Percentiles rank a stretch among this genome's conserved stretches.
These are phyloP conservation scores for Aelia acuminata DNA, from an alignment of 2,888 invertebrate species.

Conservation along the genomic window DNA sequence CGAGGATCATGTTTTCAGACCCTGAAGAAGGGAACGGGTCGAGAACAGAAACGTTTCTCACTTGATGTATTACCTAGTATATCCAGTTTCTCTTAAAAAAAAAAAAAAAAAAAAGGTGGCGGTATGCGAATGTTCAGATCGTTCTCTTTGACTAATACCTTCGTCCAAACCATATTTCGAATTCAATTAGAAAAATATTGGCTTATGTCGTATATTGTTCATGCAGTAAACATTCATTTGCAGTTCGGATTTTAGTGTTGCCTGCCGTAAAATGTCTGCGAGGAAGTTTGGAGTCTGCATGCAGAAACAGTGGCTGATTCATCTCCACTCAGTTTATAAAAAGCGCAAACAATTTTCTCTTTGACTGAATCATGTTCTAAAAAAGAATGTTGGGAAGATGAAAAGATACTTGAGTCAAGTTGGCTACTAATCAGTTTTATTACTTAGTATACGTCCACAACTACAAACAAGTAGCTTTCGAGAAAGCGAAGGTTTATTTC, in stretches of 20 bases:
- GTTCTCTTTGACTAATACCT: neutral
- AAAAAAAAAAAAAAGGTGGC: neutral
- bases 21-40: constrained; percentile 3
- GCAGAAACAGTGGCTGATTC: constrained; percentile 1
- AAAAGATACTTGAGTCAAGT: neutral
- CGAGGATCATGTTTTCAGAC: constrained; percentile 37
- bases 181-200: neutral
- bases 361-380: constrained; percentile 23
- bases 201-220: neutral
- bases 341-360: neutral
- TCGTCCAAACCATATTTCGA: neutral
- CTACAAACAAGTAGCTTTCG: neutral
- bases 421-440: neutral
- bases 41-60: neutral
- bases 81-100: neutral
- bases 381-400: neutral
- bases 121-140: neutral
- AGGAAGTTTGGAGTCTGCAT: neutral
- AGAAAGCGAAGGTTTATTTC: neutral
- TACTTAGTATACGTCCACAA: neutral
- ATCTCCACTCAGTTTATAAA: neutral
- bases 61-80: neutral
- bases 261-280: neutral
- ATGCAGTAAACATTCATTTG: neutral
- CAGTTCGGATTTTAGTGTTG: neutral